These are phyloP conservation scores for Ictidomys tridecemlineatus DNA, from an alignment of 2,113 vertebrate genomes.

Conservation along the genomic window DNA sequence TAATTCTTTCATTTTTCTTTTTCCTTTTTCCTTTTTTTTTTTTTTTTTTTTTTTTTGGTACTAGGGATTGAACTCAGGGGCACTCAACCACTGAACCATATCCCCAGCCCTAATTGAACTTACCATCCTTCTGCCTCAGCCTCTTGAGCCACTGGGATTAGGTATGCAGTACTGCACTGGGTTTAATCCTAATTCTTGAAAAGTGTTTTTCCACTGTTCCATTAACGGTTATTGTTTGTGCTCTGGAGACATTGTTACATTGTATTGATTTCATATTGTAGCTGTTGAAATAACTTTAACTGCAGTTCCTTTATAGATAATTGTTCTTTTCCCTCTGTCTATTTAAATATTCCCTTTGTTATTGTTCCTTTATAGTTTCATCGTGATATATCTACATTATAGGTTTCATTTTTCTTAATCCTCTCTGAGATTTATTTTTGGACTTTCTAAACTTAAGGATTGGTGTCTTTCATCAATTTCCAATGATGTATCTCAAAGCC, in stretches of 20 bases:
- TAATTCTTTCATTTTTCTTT: neutral
- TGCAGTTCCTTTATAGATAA: neutral
- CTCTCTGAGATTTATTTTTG: neutral
- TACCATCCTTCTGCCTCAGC: too few species aligned
- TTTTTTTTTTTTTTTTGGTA: too few species aligned
- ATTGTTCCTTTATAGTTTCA: neutral
- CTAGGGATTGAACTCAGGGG: too few species aligned
- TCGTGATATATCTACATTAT: neutral
- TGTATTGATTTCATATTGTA: neutral
- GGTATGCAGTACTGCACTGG: too few species aligned
- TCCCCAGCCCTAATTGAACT: too few species aligned
- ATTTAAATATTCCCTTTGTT: neutral
- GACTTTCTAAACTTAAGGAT: neutral
- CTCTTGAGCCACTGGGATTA: too few species aligned
- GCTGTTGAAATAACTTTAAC: neutral
- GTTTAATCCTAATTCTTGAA: neutral
- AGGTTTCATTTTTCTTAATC: neutral
- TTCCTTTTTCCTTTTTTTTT: neutral
- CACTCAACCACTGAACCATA: too few species aligned
- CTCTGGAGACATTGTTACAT: neutral
- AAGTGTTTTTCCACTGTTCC: neutral
- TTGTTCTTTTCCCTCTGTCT: neutral
- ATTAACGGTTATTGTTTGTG: neutral
- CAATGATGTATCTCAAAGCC: neutral
- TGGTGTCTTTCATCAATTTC: neutral